Base-by-base conservation (phyloP, 2,797 vertebrate genomes). In the Emydoidea blandingii region DNA sequence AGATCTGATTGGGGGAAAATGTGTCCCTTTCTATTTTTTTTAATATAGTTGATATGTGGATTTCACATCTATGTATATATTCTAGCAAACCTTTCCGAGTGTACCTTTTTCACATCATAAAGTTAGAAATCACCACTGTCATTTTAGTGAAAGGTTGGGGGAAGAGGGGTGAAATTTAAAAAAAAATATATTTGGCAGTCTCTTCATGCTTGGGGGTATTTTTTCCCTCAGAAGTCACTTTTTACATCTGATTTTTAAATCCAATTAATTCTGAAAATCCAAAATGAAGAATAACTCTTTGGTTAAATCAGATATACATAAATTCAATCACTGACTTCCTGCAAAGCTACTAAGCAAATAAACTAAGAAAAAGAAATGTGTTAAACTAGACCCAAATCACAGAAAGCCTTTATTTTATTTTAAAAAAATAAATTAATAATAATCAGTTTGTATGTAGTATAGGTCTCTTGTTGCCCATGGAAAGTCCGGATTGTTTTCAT, bases 211-310 rank as follows among this genome's bases (percentile, higher is more conserved):
- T 93, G 76, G 88, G 94, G 86, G 62, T 93, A 12, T 52, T 96
- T 97, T 96, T 97, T 92, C 88, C 91, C 79, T 96, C 92, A 96
- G 94, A 97, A 97, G 68, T 86, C 59, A 91, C 92, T 95, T 97
- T 96, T 94, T 95, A 97, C 37, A 97, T 97, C 89, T 95, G 92
- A 96, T 97, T 92, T 31, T 37, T 85, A 96, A 97, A 97, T 97
- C 91, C 94, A 97, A 90, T 97, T 98, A 92, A 97, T 81, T 93
- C 95, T 94, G 87, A 97, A 93, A 92, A 96, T 95, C 68, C 95
- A 81, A 92, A 98, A 96, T 74, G 92, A 97, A 96, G 93, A 96
- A 50, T 93, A 85, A 94, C 86, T 68, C 91, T 97, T 97, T 97
- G 95, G 37, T n/a, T 72, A 96, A 96, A 91, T 98, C 59, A 94